Evolutionary conservation across 1,140 invertebrate genomes (phyloP).

Genomic region (Agrypnia vestita): DNA sequence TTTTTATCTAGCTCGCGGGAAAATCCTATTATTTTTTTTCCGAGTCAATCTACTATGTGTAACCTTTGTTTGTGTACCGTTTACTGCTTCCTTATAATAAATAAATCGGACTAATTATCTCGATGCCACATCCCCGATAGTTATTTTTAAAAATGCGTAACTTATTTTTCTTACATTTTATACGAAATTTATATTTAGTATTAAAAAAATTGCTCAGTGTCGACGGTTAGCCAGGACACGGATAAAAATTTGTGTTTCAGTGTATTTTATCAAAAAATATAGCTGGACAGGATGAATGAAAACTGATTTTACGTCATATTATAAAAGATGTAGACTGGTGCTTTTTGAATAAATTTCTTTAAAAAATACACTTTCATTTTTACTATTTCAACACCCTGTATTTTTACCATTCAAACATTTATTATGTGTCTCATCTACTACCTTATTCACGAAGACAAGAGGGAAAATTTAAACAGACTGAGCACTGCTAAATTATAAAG

Average conservation of each 20-base stretch:
- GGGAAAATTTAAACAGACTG: no score
- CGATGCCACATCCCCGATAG: slow-evolving; percentile 14
- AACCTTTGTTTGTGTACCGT: not conserved
- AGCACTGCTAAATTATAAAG: no score
- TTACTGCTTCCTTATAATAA: slow-evolving; percentile 4
- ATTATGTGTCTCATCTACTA: no score
- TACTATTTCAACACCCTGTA: not conserved
- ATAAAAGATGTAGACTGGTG: slow-evolving; percentile 61
- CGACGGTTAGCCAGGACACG: slow-evolving; percentile 51
- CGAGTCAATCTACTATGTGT: slow-evolving; percentile 10
- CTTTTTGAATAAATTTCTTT: slow-evolving; percentile 62
- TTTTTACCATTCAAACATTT: no score
- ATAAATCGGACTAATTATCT: slow-evolving; percentile 31
- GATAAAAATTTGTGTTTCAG: slow-evolving; percentile 31
- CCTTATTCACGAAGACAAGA: no score
- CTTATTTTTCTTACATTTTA: slow-evolving; percentile 58
- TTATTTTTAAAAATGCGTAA: slow-evolving; percentile 45
- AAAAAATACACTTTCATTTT: slow-evolving; percentile 46
- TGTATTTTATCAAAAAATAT: slow-evolving; percentile 17
- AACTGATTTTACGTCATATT: slow-evolving; percentile 45
- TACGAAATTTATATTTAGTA: slow-evolving; percentile 41
- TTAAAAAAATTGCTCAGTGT: slow-evolving; percentile 58
- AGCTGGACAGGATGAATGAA: slow-evolving; percentile 30
- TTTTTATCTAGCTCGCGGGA: slow-evolving; percentile 27
- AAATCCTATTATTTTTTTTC: slow-evolving; percentile 32